Percentiles rank a stretch among this genome's conserved stretches.
Conservation (phyloP, 2,888 invertebrate genomes). For the Elaeidobius kamerunicus region DNA sequence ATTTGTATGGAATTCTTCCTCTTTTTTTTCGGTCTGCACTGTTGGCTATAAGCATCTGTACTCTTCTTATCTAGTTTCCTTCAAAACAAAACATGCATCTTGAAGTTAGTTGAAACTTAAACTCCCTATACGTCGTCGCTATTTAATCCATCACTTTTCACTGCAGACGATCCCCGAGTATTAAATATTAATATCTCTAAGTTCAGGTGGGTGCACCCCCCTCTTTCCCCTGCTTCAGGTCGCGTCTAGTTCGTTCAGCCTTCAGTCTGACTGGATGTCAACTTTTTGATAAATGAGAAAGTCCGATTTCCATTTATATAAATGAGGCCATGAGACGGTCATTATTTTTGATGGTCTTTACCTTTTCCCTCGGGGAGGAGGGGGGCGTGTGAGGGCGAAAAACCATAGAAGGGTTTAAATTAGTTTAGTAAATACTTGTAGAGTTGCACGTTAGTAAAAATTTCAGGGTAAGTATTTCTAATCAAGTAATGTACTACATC, state of each 20-base stretch:
- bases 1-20: too few species aligned
- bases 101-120: too few species aligned
- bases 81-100: too few species aligned
- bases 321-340: slow-evolving; percentile 23
- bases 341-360: slow-evolving; percentile 27
- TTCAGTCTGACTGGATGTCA: slow-evolving; percentile 26
- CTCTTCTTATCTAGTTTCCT: too few species aligned
- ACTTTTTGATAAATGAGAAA: slow-evolving; percentile 28
- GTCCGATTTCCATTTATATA: slow-evolving; percentile 28
- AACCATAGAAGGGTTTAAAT: too few species aligned
- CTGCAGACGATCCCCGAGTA: slow-evolving; percentile 1
- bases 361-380: not conserved
- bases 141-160: slow-evolving; percentile 9
- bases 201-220: slow-evolving; percentile 10
- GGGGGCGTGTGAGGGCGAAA: not conserved
- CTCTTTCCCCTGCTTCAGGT: not conserved
- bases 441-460: too few species aligned
- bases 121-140: too few species aligned
- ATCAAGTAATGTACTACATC: too few species aligned
- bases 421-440: too few species aligned
- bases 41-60: too few species aligned
- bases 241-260: slow-evolving; percentile 9
- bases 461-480: too few species aligned
- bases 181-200: slow-evolving; percentile 23
- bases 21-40: too few species aligned